A percentile compares a stretch with the other conserved stretches of the same genome.
phyloP scores from a whole-genome alignment of 1,140 invertebrate genomes.

The Saxidomus purpurata region DNA sequence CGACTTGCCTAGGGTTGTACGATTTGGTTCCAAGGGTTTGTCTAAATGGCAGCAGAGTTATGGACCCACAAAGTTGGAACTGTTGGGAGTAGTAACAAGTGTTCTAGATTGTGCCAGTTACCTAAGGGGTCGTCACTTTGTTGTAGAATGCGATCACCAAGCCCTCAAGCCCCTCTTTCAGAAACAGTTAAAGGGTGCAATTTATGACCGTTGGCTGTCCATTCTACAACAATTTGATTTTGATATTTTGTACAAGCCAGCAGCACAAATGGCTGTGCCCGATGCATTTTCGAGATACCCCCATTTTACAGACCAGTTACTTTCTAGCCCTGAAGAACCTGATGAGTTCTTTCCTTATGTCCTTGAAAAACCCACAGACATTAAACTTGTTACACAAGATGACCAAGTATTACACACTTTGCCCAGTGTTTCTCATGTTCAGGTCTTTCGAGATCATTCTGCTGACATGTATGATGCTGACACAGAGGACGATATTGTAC shows the following conservation, averaged over 20 bases:
- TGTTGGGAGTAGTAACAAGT: constrained; percentile 65
- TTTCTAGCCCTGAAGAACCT: constrained; percentile 58
- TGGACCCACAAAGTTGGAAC: constrained; percentile 68
- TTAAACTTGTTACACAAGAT: constrained; percentile 16
- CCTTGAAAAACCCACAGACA: background rate
- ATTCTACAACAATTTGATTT: no score
- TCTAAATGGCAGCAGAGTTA: constrained; percentile 69
- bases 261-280: constrained; percentile 56
- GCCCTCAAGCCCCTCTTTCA: constrained; percentile 61
- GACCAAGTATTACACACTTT: background rate
- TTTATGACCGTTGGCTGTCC: constrained; percentile 67
- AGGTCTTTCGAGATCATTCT: background rate
- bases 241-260: constrained; percentile 64
- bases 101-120: constrained; percentile 67
- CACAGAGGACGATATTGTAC: background rate
- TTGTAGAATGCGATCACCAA: constrained; percentile 67
- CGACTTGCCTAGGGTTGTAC: background rate
- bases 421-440: no score
- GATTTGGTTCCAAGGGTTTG: constrained; percentile 67
- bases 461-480: constrained; percentile 29
- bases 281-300: constrained; percentile 48
- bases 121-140: background rate
- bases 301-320: background rate
- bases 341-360: constrained; percentile 69
- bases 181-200: constrained; percentile 62